Evolutionary conservation across 2,113 vertebrate species (phyloP).

Genomic region (Apistogramma diplotaenia): DNA sequence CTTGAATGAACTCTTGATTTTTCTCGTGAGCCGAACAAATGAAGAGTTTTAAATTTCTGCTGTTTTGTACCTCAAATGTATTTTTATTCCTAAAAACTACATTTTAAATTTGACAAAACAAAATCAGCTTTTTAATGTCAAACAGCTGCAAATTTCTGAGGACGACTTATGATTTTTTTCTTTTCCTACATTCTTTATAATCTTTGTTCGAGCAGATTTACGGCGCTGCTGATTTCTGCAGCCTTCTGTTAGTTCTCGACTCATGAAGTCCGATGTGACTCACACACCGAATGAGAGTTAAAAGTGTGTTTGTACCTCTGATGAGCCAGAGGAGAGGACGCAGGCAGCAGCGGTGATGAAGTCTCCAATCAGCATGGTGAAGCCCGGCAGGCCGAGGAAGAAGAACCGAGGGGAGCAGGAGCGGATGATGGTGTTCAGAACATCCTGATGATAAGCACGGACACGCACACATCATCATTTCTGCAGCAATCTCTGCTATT

Average conservation of each 20-base stretch:
- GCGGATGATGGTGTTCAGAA: constrained; percentile 88
- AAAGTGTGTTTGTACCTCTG: constrained; percentile 78
- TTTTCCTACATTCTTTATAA: background rate
- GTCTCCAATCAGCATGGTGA: constrained; percentile 91
- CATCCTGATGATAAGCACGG: constrained; percentile 78
- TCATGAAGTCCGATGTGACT: background rate
- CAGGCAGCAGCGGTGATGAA: constrained; percentile 86
- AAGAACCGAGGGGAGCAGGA: constrained; percentile 94
- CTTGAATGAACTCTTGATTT: background rate
- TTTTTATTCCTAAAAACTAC: background rate
- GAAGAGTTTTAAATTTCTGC: background rate
- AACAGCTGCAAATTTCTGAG: background rate
- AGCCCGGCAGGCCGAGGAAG: constrained; percentile 92
- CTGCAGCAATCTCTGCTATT: background rate
- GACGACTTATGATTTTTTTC: background rate
- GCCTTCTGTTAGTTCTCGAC: background rate
- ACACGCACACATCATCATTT: background rate
- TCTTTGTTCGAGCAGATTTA: background rate
- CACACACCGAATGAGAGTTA: background rate
- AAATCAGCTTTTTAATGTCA: background rate
- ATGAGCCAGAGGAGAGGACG: constrained; percentile 80
- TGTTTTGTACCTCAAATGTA: background rate
- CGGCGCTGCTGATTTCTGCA: background rate
- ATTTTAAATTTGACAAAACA: background rate
- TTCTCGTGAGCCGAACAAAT: background rate